phyloP scores from a whole-genome alignment of 2,113 vertebrate species.

The Lagopus leucura region DNA sequence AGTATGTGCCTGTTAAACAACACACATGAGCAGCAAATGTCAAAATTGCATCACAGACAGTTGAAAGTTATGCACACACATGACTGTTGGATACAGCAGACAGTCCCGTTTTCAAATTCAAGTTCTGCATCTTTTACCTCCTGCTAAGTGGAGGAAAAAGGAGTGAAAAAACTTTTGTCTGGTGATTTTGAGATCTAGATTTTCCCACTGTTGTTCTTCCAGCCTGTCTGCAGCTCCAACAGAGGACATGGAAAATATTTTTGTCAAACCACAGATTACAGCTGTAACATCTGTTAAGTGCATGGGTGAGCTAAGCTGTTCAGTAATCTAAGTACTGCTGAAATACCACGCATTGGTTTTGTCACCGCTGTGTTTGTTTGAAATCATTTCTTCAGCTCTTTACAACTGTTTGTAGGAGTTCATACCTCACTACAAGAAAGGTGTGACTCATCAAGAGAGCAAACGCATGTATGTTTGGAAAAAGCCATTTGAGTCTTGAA shows the following conservation, averaged over 20 bases:
- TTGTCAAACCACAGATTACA: not conserved
- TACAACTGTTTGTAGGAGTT: not conserved
- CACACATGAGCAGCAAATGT: constrained; percentile 39
- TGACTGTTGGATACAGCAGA: not conserved
- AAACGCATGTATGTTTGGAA: not conserved
- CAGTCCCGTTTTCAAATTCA: not conserved
- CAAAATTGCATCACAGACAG: not conserved
- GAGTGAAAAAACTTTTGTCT: not conserved
- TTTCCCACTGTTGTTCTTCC: not conserved
- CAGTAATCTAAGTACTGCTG: not conserved
- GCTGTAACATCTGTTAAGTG: constrained; percentile 15
- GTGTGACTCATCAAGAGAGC: not conserved
- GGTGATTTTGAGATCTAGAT: constrained; percentile 4
- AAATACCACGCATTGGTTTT: not conserved
- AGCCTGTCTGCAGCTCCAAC: not conserved
- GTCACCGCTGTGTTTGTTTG: not conserved
- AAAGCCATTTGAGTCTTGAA: not conserved
- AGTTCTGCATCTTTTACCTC: constrained; percentile 1
- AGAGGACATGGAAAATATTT: not conserved
- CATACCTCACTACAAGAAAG: not conserved
- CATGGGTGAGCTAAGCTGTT: not conserved
- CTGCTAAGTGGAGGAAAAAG: not conserved
- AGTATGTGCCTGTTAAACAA: constrained; percentile 88
- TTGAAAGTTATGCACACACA: not conserved
- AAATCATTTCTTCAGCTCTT: not conserved